These are phyloP conservation scores for Pachypanchax playfairii DNA, from an alignment of 2,113 vertebrate genomes.

Conservation along the genomic window DNA sequence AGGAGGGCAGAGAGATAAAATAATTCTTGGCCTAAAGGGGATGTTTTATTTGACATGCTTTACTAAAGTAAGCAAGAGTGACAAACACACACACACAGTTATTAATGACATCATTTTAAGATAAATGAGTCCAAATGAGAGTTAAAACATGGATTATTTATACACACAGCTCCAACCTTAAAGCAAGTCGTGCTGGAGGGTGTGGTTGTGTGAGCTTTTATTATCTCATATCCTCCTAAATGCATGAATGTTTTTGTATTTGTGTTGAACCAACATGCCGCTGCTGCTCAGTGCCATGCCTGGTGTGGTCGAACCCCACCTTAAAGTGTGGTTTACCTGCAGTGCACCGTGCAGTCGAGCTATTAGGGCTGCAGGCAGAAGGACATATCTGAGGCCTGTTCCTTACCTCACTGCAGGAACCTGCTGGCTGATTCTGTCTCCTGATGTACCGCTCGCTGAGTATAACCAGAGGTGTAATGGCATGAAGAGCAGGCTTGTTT, in stretches of 20 bases:
- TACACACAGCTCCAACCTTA: slow-evolving; percentile 10
- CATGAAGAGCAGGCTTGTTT: slow-evolving; percentile 32
- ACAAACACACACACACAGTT: no score
- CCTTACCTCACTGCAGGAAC: slow-evolving; percentile 47
- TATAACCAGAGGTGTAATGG: slow-evolving; percentile 20
- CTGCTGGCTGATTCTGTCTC: slow-evolving; percentile 22
- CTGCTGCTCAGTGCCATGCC: background rate
- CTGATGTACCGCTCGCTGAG: slow-evolving; percentile 25
- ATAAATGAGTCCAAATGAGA: background rate
- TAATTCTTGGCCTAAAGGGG: no score
- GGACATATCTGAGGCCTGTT: slow-evolving; percentile 45
- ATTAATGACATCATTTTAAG: slow-evolving; percentile 2
- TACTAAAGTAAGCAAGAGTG: no score
- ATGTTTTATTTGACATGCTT: no score
- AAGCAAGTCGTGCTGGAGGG: slow-evolving; percentile 9
- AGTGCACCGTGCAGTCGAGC: slow-evolving; percentile 8
- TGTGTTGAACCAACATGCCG: slow-evolving; percentile 2
- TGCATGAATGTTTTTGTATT: background rate
- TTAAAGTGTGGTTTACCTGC: slow-evolving; percentile 36
- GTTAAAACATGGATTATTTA: slow-evolving; percentile 1
- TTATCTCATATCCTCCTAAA: background rate
- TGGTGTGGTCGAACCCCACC: slow-evolving; percentile 14
- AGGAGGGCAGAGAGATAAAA: no score
- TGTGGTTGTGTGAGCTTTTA: slow-evolving; percentile 21
- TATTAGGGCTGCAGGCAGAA: slow-evolving; percentile 17